Evolutionary conservation across 2,797 vertebrate species (phyloP), one percentile per base, ranked within the genome.

Genomic region (Astyanax mexicanus): DNA sequence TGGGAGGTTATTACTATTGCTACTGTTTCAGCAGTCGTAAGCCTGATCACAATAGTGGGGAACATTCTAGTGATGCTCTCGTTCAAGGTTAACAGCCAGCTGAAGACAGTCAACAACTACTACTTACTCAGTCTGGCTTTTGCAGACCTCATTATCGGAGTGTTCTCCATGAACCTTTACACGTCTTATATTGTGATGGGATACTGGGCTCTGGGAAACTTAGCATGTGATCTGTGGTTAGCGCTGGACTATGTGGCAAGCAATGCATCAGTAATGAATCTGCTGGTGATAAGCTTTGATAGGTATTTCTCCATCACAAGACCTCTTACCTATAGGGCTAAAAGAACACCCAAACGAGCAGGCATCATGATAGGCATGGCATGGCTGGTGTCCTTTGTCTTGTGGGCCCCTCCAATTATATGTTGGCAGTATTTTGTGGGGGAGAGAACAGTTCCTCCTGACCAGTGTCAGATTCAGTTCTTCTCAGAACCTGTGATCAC

Each of bases 61-160:
- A 99, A 99, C 7, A 91, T 98, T 79, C 90, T 99, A 82, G 98
- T 99, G 61, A 90, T 99, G 94, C 89, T 98, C 81, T 98, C 97
- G 52, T 99, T 99, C 88, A 97, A 98, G 88, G 96, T 99, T 66
- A 99, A 99, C 88, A 98, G 97, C 84, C 97, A 98, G 85, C 94
- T 99, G 58, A 98, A 98, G 93, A 99, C 98, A 1, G 97, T 99
- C 0, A 99, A 97, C 91, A 99, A 99, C 90, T 99, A 99, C 65
- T 99, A 98, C 85, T 90, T 99, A 81, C 93, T 99, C 66, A 99
- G 98, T 88, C 91, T 99, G 80, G 98, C 98, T 29, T 98, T 96
- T 77, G 97, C 97, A 38, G 97, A 99, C 85, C 96, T 99, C 77
- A 99, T 99, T 72, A 99, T 99, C 61, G 97, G 98, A 70, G 83